Percentiles rank a stretch among this genome's conserved stretches.
Conservation (phyloP, 2,113 vertebrate species). For the Donacobius atricapilla region DNA sequence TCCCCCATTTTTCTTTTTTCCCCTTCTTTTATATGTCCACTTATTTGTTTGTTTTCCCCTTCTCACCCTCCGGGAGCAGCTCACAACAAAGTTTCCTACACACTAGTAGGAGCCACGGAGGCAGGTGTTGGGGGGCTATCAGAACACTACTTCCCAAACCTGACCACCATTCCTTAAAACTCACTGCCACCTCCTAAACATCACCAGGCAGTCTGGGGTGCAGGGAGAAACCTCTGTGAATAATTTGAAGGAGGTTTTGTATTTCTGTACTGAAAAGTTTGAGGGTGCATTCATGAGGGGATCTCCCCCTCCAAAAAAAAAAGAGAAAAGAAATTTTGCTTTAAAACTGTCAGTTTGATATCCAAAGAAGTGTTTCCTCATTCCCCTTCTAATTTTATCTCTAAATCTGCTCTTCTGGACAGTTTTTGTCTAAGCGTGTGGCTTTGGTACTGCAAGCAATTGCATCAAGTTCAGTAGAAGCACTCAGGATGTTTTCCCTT, state of each 20-base stretch:
- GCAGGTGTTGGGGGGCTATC: background rate
- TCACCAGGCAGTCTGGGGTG: background rate
- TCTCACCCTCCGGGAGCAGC: background rate
- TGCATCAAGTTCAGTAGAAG: background rate
- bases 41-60: background rate
- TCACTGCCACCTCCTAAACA: background rate
- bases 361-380: background rate
- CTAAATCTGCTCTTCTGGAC: background rate
- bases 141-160: background rate
- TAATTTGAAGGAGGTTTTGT: background rate
- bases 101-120: accelerated
- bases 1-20: background rate
- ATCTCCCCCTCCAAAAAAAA: background rate
- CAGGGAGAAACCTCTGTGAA: background rate
- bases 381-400: background rate
- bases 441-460: background rate
- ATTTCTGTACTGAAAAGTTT: background rate
- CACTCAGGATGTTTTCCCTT: background rate
- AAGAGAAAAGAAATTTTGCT: background rate
- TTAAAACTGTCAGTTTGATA: background rate
- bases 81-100: background rate
- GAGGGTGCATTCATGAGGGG: background rate
- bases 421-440: background rate
- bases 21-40: background rate
- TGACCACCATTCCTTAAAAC: background rate